phyloP scores from a whole-genome alignment of 2,888 invertebrate genomes.

The Stenodera caucasica region DNA sequence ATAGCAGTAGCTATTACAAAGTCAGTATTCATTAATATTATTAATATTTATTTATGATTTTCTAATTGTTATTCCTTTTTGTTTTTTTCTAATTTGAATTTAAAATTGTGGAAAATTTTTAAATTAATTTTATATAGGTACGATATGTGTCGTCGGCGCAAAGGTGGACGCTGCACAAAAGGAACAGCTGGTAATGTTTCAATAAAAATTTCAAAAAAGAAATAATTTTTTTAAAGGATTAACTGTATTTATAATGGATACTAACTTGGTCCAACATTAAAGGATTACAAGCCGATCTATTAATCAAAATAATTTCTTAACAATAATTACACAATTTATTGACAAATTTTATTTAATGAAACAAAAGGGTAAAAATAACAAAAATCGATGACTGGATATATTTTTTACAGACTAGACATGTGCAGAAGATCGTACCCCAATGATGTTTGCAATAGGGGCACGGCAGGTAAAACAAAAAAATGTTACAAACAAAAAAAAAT shows the following conservation, averaged over 20 bases:
- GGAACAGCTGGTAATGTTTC: constrained; percentile 89
- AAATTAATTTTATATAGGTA: constrained; percentile 66
- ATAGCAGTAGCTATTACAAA: constrained; percentile 95
- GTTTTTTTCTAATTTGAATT: background rate
- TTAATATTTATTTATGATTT: background rate
- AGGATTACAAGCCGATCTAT: constrained; percentile 3
- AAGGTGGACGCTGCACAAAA: constrained; percentile 96
- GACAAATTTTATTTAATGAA: constrained; percentile 14
- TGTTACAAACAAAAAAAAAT: constrained; percentile 15
- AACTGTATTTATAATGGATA: constrained; percentile 19
- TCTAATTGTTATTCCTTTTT: background rate
- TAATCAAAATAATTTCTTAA: constrained; percentile 4
- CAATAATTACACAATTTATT: constrained; percentile 10
- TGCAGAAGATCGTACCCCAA: constrained; percentile 93
- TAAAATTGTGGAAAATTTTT: background rate
- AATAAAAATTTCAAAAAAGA: constrained; percentile 6
- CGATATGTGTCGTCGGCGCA: constrained; percentile 96
- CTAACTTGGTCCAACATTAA: constrained; percentile 21
- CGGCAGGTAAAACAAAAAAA: constrained; percentile 80
- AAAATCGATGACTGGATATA: constrained; percentile 44
- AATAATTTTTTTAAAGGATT: constrained; percentile 1
- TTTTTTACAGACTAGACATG: constrained; percentile 94
- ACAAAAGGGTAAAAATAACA: constrained; percentile 26
- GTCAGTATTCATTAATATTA: constrained; percentile 63
- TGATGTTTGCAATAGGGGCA: constrained; percentile 97